Percentiles rank a stretch among this genome's conserved stretches.
Evolutionary conservation across 2,113 vertebrate species (phyloP).

Genomic region (Hippocampus zosterae): DNA sequence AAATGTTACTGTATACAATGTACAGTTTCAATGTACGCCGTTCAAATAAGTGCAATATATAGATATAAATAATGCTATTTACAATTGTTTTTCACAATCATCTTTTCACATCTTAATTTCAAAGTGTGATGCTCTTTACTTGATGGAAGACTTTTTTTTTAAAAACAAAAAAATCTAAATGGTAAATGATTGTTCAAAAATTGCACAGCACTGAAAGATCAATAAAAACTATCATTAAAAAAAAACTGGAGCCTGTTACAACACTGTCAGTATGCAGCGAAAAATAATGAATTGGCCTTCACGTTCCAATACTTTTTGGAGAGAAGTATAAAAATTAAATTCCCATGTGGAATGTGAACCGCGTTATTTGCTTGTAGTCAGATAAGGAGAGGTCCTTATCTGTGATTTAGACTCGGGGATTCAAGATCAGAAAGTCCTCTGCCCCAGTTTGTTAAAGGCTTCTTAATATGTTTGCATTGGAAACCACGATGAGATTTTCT

Average conservation of each 20-base stretch:
- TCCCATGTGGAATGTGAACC: not conserved
- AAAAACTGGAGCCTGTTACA: too few species aligned
- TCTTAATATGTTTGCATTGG: not conserved
- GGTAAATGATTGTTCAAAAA: not conserved
- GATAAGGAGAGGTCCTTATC: conserved; percentile 5
- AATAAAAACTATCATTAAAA: not conserved
- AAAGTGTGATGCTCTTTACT: conserved; percentile 1
- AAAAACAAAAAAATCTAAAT: not conserved
- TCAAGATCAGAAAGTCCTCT: not conserved
- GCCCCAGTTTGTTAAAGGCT: not conserved
- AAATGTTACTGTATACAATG: too few species aligned
- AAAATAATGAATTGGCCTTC: too few species aligned
- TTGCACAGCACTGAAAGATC: not conserved
- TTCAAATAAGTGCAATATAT: too few species aligned
- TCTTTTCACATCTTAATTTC: not conserved
- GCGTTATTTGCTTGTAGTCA: not conserved
- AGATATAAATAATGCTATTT: too few species aligned
- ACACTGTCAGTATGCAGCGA: too few species aligned
- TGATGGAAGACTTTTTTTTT: not conserved
- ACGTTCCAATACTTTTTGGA: not conserved
- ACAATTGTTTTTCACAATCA: too few species aligned
- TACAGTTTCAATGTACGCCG: too few species aligned
- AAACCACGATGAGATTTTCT: not conserved
- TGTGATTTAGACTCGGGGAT: not conserved
- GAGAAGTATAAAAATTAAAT: not conserved